These are phyloP conservation scores for Siniperca scherzeri DNA, from an alignment of 2,797 vertebrate species.

Conservation along the genomic window DNA sequence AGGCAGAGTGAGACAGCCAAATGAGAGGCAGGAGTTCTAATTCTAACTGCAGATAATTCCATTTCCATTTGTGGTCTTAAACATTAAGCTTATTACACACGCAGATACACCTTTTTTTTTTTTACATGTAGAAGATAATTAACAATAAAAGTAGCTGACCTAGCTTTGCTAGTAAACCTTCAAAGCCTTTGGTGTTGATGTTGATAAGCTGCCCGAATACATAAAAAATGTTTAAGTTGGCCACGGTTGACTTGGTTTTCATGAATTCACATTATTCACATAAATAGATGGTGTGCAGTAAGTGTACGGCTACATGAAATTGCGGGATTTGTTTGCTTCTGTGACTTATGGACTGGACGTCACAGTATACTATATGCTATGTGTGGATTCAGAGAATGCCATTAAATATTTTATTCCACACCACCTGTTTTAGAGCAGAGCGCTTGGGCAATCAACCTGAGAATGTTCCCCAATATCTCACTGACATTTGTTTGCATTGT, in stretches of 20 bases:
- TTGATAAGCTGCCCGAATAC: constrained; percentile 30
- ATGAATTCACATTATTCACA: constrained; percentile 30
- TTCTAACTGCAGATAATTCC: constrained; percentile 29
- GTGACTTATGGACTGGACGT: constrained; percentile 62
- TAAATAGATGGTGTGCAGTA: background rate
- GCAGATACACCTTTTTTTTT: constrained; percentile 3
- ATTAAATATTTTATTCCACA: constrained; percentile 73
- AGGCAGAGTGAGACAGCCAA: background rate
- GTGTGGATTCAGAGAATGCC: constrained; percentile 56
- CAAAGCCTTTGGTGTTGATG: constrained; percentile 43
- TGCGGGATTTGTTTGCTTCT: constrained; percentile 36
- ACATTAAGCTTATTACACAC: constrained; percentile 37
- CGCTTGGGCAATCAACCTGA: constrained; percentile 49
- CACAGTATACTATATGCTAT: constrained; percentile 23
- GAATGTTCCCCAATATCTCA: constrained; percentile 49
- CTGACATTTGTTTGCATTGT: constrained; percentile 56
- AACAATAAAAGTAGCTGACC: constrained; percentile 35
- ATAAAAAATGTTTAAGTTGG: constrained; percentile 6
- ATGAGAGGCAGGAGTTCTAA: constrained; percentile 8
- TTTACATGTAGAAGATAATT: constrained; percentile 41
- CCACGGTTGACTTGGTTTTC: constrained; percentile 22
- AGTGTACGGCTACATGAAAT: background rate
- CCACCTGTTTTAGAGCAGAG: constrained; percentile 68
- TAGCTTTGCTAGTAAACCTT: constrained; percentile 31
- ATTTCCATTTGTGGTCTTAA: constrained; percentile 24